Evolutionary conservation across 2,888 invertebrate genomes (phyloP).

Genomic region (Pollenia angustigena): DNA sequence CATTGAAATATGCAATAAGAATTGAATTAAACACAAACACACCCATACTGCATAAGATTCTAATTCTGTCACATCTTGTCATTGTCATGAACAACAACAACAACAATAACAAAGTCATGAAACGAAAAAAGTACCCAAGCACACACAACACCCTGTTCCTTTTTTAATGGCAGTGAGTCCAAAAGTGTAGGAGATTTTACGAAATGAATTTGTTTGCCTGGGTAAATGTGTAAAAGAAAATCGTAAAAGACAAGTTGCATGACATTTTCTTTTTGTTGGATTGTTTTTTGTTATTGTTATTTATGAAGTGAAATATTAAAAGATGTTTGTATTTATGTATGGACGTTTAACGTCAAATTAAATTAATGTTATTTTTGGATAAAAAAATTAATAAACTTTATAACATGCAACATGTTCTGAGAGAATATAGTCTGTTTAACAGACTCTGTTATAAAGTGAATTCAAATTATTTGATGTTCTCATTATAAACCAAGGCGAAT

Average conservation of each 20-base stretch:
- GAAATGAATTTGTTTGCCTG: not conserved
- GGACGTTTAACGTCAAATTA: too few species aligned
- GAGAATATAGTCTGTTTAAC: too few species aligned
- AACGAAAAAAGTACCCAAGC: conserved; percentile 6
- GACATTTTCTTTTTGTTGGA: conserved; percentile 11
- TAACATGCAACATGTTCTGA: too few species aligned
- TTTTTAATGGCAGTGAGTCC: conserved; percentile 12
- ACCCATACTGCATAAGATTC: conserved; percentile 20
- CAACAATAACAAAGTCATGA: conserved; percentile 14
- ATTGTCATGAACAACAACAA: conserved; percentile 32
- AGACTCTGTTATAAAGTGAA: too few species aligned
- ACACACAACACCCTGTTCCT: not conserved
- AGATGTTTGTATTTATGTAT: too few species aligned
- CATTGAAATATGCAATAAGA: conserved; percentile 10
- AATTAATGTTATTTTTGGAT: too few species aligned
- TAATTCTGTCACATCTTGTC: conserved; percentile 57
- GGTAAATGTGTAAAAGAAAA: not conserved
- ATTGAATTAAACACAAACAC: not conserved
- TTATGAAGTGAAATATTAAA: too few species aligned
- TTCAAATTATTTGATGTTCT: too few species aligned
- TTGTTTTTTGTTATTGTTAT: not conserved
- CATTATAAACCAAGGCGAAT: too few species aligned
- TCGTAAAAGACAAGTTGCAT: not conserved
- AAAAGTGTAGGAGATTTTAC: conserved; percentile 13
- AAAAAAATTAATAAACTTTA: too few species aligned